These are phyloP conservation scores for Manis javanica DNA, from an alignment of 2,797 vertebrate genomes.

Conservation along the genomic window DNA sequence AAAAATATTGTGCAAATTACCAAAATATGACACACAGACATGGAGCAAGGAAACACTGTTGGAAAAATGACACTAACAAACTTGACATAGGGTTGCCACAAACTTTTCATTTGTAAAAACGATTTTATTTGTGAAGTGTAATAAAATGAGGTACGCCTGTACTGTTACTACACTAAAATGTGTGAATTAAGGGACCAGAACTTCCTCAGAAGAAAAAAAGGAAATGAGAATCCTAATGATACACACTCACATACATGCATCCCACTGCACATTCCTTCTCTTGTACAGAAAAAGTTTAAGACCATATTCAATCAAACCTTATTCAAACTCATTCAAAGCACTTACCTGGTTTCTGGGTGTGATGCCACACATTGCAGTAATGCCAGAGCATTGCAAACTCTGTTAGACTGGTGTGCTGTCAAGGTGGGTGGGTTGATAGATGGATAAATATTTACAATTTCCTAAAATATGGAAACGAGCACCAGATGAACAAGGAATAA, in stretches of 20 bases:
- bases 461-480: conserved; percentile 86
- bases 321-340: not conserved
- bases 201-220: not conserved
- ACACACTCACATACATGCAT: not conserved
- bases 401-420: conserved; percentile 98
- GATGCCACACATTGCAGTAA: conserved; percentile 98
- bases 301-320: not conserved
- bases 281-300: not conserved
- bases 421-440: conserved; percentile 98
- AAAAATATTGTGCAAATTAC: too few species aligned
- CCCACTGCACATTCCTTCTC: not conserved
- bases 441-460: conserved; percentile 99
- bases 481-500: conserved; percentile 38
- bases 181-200: not conserved
- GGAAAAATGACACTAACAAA: too few species aligned
- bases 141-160: too few species aligned
- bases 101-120: too few species aligned
- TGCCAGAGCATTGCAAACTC: conserved; percentile 98
- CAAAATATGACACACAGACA: too few species aligned
- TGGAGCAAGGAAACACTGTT: too few species aligned
- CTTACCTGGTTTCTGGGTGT: conserved; percentile 96
- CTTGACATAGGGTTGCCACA: too few species aligned
- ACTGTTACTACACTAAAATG: not conserved
- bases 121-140: too few species aligned
- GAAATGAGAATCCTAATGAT: not conserved